A percentile compares a stretch with the other conserved stretches of the same genome.
phyloP scores from a whole-genome alignment of 2,888 invertebrate genomes.

The Drosophila niveifrons region DNA sequence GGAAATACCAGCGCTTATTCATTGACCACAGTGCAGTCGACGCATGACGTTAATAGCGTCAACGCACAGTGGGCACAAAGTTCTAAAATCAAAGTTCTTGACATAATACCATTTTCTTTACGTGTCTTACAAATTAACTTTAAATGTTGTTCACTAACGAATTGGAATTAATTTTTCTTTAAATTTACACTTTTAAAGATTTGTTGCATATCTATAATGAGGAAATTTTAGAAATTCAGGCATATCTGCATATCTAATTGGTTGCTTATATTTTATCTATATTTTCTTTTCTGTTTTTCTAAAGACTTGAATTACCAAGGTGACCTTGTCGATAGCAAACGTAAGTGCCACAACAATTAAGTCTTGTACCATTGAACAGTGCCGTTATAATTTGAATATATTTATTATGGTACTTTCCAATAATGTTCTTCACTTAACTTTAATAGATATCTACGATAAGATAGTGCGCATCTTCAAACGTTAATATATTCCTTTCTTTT shows the following conservation, averaged over 20 bases:
- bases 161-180: no score
- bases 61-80: conserved; percentile 27
- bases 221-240: no score
- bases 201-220: no score
- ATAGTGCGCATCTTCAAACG: background rate
- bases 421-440: background rate
- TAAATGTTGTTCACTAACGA: no score
- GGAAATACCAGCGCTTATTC: conserved; percentile 57
- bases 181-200: no score
- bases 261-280: no score
- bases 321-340: background rate
- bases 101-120: no score
- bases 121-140: no score
- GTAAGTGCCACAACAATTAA: background rate
- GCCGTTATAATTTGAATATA: background rate
- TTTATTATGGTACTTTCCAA: background rate
- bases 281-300: background rate
- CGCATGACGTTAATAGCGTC: background rate
- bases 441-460: background rate
- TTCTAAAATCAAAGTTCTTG: background rate
- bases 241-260: no score
- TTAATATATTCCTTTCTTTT: background rate
- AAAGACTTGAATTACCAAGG: background rate
- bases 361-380: background rate
- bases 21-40: conserved; percentile 45